phyloP scores from a whole-genome alignment of 2,113 vertebrate species.

The Epinephelus lanceolatus region DNA sequence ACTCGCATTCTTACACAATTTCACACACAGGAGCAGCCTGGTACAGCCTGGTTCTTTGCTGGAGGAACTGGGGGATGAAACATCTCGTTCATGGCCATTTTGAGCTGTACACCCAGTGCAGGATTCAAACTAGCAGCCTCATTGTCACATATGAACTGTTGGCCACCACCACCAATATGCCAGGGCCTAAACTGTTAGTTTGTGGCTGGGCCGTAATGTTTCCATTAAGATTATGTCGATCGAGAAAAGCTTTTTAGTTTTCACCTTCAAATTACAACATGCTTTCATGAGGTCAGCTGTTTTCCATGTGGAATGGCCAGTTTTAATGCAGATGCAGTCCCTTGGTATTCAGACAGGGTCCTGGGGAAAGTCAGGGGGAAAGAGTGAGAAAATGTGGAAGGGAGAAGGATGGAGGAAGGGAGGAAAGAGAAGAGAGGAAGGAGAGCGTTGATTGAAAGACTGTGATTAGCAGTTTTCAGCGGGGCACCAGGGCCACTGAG shows the following conservation, averaged over 20 bases:
- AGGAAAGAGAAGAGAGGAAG: conserved; percentile 44
- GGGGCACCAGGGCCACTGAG: conserved; percentile 64
- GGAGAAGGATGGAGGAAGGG: conserved; percentile 40
- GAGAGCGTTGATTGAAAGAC: conserved; percentile 79
- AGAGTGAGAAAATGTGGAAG: conserved; percentile 55
- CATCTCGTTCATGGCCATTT: conserved; percentile 24
- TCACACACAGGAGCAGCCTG: conserved; percentile 40
- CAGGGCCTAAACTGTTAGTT: conserved; percentile 75
- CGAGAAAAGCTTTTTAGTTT: conserved; percentile 80
- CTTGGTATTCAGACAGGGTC: conserved; percentile 71
- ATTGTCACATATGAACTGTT: conserved; percentile 18
- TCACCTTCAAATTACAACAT: conserved; percentile 82
- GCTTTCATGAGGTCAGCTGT: conserved; percentile 82
- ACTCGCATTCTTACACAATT: conserved; percentile 43
- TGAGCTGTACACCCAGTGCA: neutral
- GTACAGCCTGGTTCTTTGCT: conserved; percentile 15
- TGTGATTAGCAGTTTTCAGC: conserved; percentile 80
- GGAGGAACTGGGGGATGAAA: neutral
- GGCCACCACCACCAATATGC: conserved; percentile 20
- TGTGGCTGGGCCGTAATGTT: conserved; percentile 73
- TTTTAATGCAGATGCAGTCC: conserved; percentile 78
- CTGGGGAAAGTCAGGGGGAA: conserved; percentile 36
- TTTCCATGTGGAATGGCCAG: conserved; percentile 74
- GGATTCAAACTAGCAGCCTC: conserved; percentile 44
- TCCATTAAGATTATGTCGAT: conserved; percentile 82